Conservation (phyloP, 1,140 invertebrate species). For the Glomeris maerens region DNA sequence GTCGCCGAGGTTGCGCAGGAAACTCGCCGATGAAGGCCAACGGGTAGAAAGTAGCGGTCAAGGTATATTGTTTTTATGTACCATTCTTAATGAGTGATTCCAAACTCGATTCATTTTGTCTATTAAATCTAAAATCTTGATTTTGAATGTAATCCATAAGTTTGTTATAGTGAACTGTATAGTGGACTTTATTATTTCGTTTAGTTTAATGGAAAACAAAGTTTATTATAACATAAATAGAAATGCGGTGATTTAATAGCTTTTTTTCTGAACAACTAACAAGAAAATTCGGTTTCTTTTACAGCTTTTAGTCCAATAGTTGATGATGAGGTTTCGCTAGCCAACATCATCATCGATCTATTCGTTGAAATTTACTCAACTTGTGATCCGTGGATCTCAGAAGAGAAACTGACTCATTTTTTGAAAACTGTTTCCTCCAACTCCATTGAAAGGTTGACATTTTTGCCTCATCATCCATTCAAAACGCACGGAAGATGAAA, state of each 20-base stretch:
- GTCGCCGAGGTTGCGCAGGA: too few species aligned
- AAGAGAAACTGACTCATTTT: constrained; percentile 15
- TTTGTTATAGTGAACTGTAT: too few species aligned
- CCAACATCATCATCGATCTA: constrained; percentile 18
- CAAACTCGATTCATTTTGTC: neutral
- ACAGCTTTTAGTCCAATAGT: neutral
- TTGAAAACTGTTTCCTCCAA: constrained; percentile 16
- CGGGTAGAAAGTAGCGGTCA: neutral
- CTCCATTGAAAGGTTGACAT: constrained; percentile 17
- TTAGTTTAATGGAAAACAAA: constrained; percentile 1
- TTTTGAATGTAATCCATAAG: neutral
- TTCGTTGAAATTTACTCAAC: constrained; percentile 17
- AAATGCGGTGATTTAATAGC: neutral
- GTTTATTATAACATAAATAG: constrained; percentile 3
- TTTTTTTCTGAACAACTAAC: neutral
- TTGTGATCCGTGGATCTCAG: constrained; percentile 14
- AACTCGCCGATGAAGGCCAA: neutral
- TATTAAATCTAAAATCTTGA: neutral
- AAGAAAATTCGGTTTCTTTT: neutral
- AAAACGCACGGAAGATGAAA: neutral
- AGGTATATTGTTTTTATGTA: neutral
- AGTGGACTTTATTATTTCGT: constrained; percentile 5
- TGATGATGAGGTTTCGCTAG: constrained; percentile 10
- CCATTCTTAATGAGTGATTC: neutral
- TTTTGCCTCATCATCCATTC: too few species aligned